Evolutionary conservation across 1,140 invertebrate species (phyloP).

Genomic region (Pseudomyrmex cubaensis): DNA sequence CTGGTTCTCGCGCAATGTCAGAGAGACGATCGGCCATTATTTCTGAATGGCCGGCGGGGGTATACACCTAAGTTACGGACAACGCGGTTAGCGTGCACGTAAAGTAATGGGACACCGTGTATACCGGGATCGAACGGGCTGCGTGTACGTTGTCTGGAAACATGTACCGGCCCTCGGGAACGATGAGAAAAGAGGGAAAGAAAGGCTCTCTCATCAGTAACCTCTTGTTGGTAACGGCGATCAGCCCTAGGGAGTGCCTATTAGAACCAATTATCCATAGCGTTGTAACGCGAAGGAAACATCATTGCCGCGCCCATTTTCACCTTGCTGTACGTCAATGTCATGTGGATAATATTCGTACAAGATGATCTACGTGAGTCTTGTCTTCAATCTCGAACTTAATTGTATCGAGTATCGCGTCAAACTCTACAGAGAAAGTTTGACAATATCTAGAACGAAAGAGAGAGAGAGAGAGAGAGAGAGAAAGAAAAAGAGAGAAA

Average conservation of each 20-base stretch:
- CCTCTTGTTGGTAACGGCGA: constrained; percentile 65
- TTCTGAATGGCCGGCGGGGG: constrained; percentile 40
- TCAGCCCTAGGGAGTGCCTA: constrained; percentile 68
- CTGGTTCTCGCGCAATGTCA: constrained; percentile 19
- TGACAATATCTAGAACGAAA: neutral
- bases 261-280: constrained; percentile 75
- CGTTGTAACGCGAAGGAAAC: constrained; percentile 64
- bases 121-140: constrained; percentile 28
- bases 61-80: constrained; percentile 59
- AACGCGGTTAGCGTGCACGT: constrained; percentile 62
- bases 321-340: constrained; percentile 45
- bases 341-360: constrained; percentile 9
- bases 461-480: neutral
- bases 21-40: constrained; percentile 53
- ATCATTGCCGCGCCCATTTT: constrained; percentile 51
- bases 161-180: constrained; percentile 18
- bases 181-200: constrained; percentile 36
- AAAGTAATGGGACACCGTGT: constrained; percentile 64
- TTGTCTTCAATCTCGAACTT: constrained; percentile 42
- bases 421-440: constrained; percentile 30
- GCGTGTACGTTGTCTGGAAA: constrained; percentile 21
- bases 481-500: neutral
- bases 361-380: constrained; percentile 4
- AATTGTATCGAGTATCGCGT: constrained; percentile 34
- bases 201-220: constrained; percentile 59